These are phyloP conservation scores for Lapara coniferarum DNA, from an alignment of 2,888 invertebrate genomes.

Conservation along the genomic window DNA sequence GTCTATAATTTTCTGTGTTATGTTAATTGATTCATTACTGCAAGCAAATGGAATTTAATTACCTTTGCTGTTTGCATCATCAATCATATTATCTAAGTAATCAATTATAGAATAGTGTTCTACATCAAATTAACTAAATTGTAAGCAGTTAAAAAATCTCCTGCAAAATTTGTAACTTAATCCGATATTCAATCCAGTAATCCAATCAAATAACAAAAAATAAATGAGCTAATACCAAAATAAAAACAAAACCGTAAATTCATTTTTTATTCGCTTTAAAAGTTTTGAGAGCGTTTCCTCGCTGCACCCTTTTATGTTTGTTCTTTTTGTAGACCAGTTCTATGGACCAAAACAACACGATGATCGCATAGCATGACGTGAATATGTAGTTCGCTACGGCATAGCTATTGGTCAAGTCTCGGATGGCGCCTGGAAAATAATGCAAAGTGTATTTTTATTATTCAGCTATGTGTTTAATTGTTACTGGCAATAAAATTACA, in stretches of 20 bases:
- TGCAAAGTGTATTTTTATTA: neutral
- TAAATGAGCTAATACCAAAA: neutral
- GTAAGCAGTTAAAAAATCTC: neutral
- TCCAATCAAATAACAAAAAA: too few species aligned
- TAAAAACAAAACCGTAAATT: neutral
- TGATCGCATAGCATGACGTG: slow-evolving; percentile 61
- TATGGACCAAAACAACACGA: slow-evolving; percentile 63
- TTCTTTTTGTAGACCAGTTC: slow-evolving; percentile 66
- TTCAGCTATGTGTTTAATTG: neutral
- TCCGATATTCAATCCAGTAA: neutral
- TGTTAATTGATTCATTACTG: too few species aligned
- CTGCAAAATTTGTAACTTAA: neutral
- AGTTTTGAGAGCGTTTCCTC: slow-evolving; percentile 32
- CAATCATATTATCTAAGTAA: too few species aligned
- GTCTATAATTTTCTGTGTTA: too few species aligned
- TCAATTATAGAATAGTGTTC: too few species aligned
- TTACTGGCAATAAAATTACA: too few species aligned
- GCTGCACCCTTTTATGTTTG: slow-evolving; percentile 52
- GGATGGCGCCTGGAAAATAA: slow-evolving; percentile 77
- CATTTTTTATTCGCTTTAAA: slow-evolving; percentile 35
- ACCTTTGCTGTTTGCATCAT: too few species aligned
- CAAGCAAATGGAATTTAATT: too few species aligned
- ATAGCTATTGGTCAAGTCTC: slow-evolving; percentile 83
- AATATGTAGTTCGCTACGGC: slow-evolving; percentile 82
- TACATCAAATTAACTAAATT: too few species aligned